Conservation (phyloP, 2,888 invertebrate species). For the Pimpla rufipes region DNA sequence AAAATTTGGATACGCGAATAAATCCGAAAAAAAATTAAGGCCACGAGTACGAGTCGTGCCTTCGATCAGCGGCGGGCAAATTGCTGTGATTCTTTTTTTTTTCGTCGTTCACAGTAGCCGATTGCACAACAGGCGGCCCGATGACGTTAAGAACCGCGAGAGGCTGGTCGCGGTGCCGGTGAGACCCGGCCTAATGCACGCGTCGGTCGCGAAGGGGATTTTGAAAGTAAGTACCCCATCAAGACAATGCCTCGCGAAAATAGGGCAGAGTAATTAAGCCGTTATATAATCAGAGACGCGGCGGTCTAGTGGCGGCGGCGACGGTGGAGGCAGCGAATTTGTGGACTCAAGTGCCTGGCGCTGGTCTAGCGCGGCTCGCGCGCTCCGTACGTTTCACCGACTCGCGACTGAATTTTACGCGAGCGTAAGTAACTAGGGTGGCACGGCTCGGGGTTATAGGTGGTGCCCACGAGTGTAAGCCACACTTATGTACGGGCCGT, state of each 20-base stretch:
- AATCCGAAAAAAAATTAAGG: neutral
- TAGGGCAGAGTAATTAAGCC: conserved; percentile 84
- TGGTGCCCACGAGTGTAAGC: neutral
- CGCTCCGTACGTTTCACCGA: conserved; percentile 4
- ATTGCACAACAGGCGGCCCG: conserved; percentile 60
- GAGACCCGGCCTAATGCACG: conserved; percentile 52
- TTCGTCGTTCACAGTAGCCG: conserved; percentile 52
- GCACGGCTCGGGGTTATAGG: conserved; percentile 5
- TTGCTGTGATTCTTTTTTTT: conserved; percentile 21
- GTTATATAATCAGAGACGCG: conserved; percentile 82
- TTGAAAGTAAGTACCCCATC: conserved; percentile 82
- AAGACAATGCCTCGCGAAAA: conserved; percentile 84
- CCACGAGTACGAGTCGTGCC: too few relatives aligned
- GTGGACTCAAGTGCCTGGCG: conserved; percentile 61
- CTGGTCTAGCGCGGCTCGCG: conserved; percentile 1
- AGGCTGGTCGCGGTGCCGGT: conserved; percentile 44
- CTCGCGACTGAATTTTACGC: conserved; percentile 20
- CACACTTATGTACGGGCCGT: neutral
- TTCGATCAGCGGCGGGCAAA: too few relatives aligned
- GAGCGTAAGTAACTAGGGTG: conserved; percentile 56
- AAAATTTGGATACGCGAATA: too few relatives aligned
- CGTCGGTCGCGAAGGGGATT: conserved; percentile 73
- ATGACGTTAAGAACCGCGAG: conserved; percentile 61
- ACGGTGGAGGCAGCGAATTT: conserved; percentile 2
- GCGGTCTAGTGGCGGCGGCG: neutral